These are phyloP conservation scores for Dryocosmus kuriphilus DNA, from an alignment of 2,888 invertebrate species.

Conservation along the genomic window DNA sequence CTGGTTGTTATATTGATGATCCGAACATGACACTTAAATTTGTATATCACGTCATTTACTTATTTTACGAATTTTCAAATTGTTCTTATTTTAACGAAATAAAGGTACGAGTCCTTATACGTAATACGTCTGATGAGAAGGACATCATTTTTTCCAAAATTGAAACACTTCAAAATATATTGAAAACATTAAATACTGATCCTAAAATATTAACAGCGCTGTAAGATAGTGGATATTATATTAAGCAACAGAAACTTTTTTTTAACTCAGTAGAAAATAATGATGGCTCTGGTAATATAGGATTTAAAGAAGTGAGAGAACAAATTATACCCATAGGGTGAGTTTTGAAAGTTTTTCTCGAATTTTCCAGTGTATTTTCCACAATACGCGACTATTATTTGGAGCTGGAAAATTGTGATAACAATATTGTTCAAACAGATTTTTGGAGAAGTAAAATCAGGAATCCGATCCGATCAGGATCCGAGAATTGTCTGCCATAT, in stretches of 20 bases:
- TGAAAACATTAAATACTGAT: slow-evolving; percentile 31
- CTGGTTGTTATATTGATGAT: no score
- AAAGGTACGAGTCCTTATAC: slow-evolving; percentile 22
- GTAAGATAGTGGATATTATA: no score
- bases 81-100: no score
- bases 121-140: neutral
- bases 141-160: neutral
- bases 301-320: neutral
- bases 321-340: slow-evolving; percentile 41
- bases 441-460: no score
- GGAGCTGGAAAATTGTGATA: no score
- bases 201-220: neutral
- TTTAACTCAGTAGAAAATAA: no score
- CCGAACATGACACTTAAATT: no score
- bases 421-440: no score
- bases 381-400: slow-evolving; percentile 36
- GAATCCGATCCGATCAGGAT: slow-evolving; percentile 50
- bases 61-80: no score
- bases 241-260: no score
- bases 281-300: no score
- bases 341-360: slow-evolving; percentile 43
- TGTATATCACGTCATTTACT: no score
- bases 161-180: slow-evolving; percentile 2
- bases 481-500: slow-evolving; percentile 47
- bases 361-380: slow-evolving; percentile 45